These are phyloP conservation scores for Ormia ochracea DNA, from an alignment of 2,888 invertebrate species.

Conservation along the genomic window DNA sequence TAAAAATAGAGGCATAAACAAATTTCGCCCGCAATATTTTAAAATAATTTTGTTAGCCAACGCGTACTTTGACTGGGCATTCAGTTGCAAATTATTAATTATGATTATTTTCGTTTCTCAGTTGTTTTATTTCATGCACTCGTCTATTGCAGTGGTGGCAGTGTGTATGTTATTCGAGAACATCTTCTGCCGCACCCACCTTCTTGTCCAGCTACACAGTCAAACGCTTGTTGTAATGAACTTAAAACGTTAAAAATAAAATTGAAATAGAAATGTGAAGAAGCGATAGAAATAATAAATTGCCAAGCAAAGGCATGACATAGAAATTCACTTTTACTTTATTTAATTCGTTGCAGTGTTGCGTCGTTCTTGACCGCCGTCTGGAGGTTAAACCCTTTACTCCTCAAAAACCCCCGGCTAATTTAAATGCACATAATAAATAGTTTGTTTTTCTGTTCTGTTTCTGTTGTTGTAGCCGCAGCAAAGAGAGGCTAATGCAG, in stretches of 20 bases:
- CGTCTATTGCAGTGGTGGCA: too few relatives aligned
- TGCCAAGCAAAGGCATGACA: constrained; percentile 45
- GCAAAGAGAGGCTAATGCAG: not conserved
- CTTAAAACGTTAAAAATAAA: constrained; percentile 34
- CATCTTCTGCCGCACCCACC: not conserved
- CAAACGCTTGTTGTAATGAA: not conserved
- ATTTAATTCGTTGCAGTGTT: constrained; percentile 53
- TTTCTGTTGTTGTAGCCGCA: not conserved
- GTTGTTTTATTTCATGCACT: too few relatives aligned
- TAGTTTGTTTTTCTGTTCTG: not conserved
- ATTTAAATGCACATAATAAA: not conserved
- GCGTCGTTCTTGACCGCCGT: constrained; percentile 62
- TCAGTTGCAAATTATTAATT: constrained; percentile 14
- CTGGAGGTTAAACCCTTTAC: constrained; percentile 42
- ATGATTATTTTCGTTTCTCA: constrained; percentile 3
- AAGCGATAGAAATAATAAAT: constrained; percentile 12
- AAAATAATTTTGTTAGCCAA: not conserved
- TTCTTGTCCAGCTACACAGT: not conserved
- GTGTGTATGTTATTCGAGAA: not conserved
- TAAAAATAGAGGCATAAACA: not conserved
- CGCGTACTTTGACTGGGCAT: not conserved
- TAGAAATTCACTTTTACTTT: constrained; percentile 65
- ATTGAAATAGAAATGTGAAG: not conserved
- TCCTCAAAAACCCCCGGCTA: not conserved
- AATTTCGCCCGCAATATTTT: constrained; percentile 16